Conservation (phyloP, 2,113 vertebrate genomes). For the Gavialis gangeticus region DNA sequence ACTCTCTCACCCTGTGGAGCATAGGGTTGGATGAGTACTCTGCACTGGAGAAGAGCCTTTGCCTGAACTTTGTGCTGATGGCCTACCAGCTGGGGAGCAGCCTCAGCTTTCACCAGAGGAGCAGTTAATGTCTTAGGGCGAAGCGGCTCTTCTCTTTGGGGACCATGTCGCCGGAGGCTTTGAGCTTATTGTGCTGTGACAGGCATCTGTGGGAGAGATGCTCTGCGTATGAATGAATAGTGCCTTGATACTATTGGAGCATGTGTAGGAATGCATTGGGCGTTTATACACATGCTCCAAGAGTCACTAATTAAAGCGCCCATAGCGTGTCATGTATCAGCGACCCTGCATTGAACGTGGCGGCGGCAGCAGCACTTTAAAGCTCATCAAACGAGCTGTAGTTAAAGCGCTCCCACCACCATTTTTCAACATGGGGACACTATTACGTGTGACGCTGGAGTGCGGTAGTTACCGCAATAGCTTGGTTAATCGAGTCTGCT, state of each 20-base stretch:
- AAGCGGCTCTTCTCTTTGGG: not conserved
- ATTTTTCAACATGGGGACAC: too few species aligned
- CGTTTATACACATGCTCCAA: too few species aligned
- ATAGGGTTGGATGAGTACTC: not conserved
- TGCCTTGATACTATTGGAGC: not conserved
- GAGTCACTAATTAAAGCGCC: too few species aligned
- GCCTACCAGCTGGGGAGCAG: not conserved
- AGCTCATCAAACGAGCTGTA: too few species aligned
- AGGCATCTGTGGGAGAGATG: not conserved
- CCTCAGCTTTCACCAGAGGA: not conserved
- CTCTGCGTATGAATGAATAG: not conserved
- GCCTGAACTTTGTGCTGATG: not conserved
- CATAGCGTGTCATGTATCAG: too few species aligned
- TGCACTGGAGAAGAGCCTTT: not conserved
- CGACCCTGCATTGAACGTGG: too few species aligned
- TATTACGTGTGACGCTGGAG: too few species aligned
- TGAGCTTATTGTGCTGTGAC: not conserved
- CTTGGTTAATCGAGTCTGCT: too few species aligned
- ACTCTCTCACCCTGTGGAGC: not conserved
- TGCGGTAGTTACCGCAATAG: too few species aligned
- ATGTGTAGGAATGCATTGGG: too few species aligned
- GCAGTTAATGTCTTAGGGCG: not conserved
- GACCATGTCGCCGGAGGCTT: not conserved
- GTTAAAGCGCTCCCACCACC: too few species aligned
- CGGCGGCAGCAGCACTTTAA: too few species aligned